Base-by-base conservation (phyloP, 2,797 vertebrate genomes). In the Eutrigla gurnardus region DNA sequence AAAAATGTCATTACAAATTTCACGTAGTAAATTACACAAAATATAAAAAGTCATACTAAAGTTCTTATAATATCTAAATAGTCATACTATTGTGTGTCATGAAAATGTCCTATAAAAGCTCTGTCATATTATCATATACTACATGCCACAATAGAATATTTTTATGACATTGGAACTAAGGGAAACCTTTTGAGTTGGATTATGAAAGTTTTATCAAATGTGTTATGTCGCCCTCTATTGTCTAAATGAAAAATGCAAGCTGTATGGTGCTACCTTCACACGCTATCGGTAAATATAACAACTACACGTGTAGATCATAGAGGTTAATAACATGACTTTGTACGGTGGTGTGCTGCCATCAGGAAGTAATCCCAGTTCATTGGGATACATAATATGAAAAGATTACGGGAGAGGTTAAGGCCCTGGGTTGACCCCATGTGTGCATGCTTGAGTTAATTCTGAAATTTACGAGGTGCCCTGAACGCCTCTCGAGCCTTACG, bases 401-500 rank as follows among this genome's bases (percentile, higher is more conserved):
- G 3, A 7, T 55, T 2, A 40, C 12, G 3, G 4, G 1, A 17
- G 6, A 4, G 0, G 8, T 14, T 52, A 6, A 45, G 13, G 3
- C 3, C 4, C 3, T 0, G 12, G 15, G 25, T 25, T 25, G 25
- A 25, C 25, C 25, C 25, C 25, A 25, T 25, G 25, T 2, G 25
- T 25, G 1, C 25, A 25, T 25, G 25, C 25, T 25, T 25, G 25
- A 25, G 25, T 25, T 25, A 1, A 25, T 25, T 43, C 18, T 18
- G 3, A 54, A 45, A 1, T 0, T 0, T 69, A 33, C 25, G 66
- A 75, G 69, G 18, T 6, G 0, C 43, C 62, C 0, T 75, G 80
- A 89, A 90, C 36, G 75, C 61, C 17, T 70, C 85, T 49, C 3
- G 0, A 0, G 13, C 13, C 2, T 61, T 73, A 60, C 35, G 13